These are phyloP conservation scores for Dione juno DNA, from an alignment of 2,888 invertebrate species.

Conservation along the genomic window DNA sequence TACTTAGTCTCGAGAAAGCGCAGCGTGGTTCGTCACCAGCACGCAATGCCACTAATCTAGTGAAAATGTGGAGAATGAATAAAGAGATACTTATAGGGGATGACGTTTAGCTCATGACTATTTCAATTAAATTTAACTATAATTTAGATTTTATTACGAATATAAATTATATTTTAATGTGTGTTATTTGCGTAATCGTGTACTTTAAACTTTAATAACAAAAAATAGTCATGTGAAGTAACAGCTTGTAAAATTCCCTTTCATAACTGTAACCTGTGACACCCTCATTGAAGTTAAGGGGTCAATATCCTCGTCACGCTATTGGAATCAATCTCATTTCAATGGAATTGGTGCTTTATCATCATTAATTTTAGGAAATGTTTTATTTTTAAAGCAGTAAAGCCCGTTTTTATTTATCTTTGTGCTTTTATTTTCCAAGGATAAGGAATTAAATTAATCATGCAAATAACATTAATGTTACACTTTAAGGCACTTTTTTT, in stretches of 20 bases:
- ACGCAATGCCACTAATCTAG: too few relatives aligned
- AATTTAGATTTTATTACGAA: too few relatives aligned
- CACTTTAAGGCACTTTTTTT: too few relatives aligned
- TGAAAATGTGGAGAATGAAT: too few relatives aligned
- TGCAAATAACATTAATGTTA: too few relatives aligned
- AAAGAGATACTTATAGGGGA: too few relatives aligned
- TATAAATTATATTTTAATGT: too few relatives aligned
- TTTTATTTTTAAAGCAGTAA: background rate
- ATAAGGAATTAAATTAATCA: background rate
- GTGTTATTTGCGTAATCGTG: background rate
- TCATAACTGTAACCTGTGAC: constrained; percentile 32
- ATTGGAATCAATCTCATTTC: constrained; percentile 19
- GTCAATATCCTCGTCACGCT: constrained; percentile 46
- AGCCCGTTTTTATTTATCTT: background rate
- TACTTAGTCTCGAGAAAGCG: too few relatives aligned
- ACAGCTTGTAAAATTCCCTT: background rate
- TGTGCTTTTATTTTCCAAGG: background rate
- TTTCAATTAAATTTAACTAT: too few relatives aligned
- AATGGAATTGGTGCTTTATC: constrained; percentile 16
- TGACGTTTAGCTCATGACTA: too few relatives aligned
- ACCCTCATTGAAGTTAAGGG: constrained; percentile 52
- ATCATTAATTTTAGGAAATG: constrained; percentile 7
- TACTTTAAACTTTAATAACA: background rate
- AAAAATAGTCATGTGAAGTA: background rate
- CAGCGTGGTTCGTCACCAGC: too few relatives aligned